Percentiles rank a stretch among this genome's conserved stretches.
These are phyloP conservation scores for Pelodytes ibericus DNA, from an alignment of 2,797 vertebrate genomes.

Conservation along the genomic window DNA sequence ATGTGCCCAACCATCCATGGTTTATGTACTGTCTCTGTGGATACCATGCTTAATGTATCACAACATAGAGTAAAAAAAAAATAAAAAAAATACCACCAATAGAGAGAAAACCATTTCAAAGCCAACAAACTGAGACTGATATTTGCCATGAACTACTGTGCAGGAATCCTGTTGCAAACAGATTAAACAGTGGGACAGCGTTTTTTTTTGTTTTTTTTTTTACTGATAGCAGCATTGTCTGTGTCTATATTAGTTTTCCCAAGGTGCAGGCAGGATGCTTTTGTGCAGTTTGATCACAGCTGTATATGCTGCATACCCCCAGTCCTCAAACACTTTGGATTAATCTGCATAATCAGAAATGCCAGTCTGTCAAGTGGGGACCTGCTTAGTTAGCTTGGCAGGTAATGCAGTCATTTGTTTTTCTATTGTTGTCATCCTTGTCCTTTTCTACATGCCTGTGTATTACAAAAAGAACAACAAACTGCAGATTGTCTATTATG, in stretches of 20 bases:
- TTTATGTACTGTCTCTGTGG: conserved; percentile 12
- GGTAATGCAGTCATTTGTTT: conserved; percentile 3
- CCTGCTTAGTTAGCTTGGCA: neutral
- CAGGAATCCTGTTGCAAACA: conserved; percentile 45
- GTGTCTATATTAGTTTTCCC: conserved; percentile 49
- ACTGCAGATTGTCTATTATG: no score
- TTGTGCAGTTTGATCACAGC: conserved; percentile 41
- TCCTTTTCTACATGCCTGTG: no score
- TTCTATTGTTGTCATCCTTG: neutral
- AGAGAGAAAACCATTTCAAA: conserved; percentile 58
- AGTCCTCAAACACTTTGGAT: conserved; percentile 30
- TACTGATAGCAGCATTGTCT: conserved; percentile 28
- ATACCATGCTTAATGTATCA: conserved; percentile 47
- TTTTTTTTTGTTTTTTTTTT: no score
- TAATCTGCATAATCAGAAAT: conserved; percentile 40
- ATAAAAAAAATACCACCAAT: conserved; percentile 22
- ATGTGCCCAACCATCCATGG: neutral
- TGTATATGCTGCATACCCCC: conserved; percentile 5
- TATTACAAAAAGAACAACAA: no score
- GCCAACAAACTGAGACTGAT: conserved; percentile 53
- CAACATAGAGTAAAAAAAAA: conserved; percentile 10
- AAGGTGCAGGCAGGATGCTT: conserved; percentile 13
- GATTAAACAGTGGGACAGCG: conserved; percentile 58
- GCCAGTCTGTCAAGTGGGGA: conserved; percentile 1
- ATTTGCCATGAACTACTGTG: conserved; percentile 48